phyloP scores from a whole-genome alignment of 2,888 invertebrate genomes.

The Ceratothoa steindachneri region DNA sequence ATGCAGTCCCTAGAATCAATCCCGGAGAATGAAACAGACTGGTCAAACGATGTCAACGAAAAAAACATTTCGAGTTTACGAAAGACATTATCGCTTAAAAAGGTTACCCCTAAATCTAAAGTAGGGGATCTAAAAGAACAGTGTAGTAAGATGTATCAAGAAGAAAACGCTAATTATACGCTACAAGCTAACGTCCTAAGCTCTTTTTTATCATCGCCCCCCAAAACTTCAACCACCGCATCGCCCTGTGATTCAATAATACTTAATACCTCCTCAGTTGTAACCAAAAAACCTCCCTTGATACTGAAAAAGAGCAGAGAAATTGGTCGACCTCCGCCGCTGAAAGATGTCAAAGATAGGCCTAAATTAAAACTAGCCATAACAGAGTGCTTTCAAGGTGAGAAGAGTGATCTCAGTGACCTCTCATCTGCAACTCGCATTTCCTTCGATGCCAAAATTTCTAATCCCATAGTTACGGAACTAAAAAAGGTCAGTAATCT shows the following conservation, averaged over 20 bases:
- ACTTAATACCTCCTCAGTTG: too few species aligned
- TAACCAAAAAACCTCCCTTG: background rate
- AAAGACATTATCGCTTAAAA: background rate
- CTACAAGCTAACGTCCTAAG: too few species aligned
- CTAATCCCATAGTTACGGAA: background rate
- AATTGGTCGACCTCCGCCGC: background rate
- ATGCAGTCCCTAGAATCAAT: slow-evolving; percentile 44
- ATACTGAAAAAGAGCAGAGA: background rate
- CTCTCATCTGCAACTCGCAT: background rate
- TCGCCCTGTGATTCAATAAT: too few species aligned
- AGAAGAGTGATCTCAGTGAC: too few species aligned
- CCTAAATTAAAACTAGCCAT: background rate
- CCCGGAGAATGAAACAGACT: slow-evolving; percentile 37
- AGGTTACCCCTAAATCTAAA: background rate
- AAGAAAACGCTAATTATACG: background rate
- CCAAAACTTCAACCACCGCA: too few species aligned
- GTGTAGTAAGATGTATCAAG: background rate
- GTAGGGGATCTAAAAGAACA: background rate
- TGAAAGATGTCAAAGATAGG: background rate
- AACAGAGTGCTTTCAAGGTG: too few species aligned
- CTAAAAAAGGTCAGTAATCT: background rate
- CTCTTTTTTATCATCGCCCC: too few species aligned
- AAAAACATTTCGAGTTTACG: background rate
- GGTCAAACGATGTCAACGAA: background rate
- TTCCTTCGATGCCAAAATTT: background rate